Percentiles rank a stretch among this genome's conserved stretches.
Conservation (phyloP, 2,888 invertebrate genomes). For the Drosophila nr. perissopoda region DNA sequence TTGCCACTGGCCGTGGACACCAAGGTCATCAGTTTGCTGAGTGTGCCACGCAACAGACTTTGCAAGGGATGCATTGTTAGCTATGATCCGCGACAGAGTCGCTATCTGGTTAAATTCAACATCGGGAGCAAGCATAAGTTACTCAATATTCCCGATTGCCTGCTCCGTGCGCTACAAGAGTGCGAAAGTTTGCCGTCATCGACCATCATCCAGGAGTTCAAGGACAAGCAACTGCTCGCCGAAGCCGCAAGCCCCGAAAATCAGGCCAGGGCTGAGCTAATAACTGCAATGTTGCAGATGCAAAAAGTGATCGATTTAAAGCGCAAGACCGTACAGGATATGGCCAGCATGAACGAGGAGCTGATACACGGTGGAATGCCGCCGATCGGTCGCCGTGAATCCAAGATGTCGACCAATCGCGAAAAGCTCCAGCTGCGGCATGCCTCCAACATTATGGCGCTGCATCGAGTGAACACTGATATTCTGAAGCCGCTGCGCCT, state of each 20-base stretch:
- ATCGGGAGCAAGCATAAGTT: constrained; percentile 9
- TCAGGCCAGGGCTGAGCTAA: constrained; percentile 11
- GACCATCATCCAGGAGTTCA: constrained; percentile 25
- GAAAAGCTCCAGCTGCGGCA: constrained; percentile 50
- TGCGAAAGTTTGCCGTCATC: constrained; percentile 13
- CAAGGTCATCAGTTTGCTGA: constrained; percentile 45
- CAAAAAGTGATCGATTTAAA: constrained; percentile 37
- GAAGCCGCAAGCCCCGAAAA: not conserved
- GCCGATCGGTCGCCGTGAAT: constrained; percentile 37
- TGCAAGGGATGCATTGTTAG: constrained; percentile 40
- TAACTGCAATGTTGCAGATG: constrained; percentile 44
- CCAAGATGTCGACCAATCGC: constrained; percentile 24
- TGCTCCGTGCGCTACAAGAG: constrained; percentile 30
- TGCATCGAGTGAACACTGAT: constrained; percentile 52
- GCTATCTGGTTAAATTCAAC: constrained; percentile 49
- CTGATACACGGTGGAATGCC: constrained; percentile 10
- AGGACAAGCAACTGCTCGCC: not conserved
- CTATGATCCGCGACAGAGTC: constrained; percentile 27
- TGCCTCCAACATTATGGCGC: constrained; percentile 34
- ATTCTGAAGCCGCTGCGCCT: constrained; percentile 42
- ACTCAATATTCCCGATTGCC: constrained; percentile 33
- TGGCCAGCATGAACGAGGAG: constrained; percentile 47
- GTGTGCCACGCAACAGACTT: constrained; percentile 1
- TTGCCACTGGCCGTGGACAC: constrained; percentile 33
- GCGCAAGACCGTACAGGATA: constrained; percentile 38